Percentiles rank a stretch among this genome's conserved stretches.
These are phyloP conservation scores for Oreochromis tanganicae DNA, from an alignment of 2,113 vertebrate species.

Conservation along the genomic window DNA sequence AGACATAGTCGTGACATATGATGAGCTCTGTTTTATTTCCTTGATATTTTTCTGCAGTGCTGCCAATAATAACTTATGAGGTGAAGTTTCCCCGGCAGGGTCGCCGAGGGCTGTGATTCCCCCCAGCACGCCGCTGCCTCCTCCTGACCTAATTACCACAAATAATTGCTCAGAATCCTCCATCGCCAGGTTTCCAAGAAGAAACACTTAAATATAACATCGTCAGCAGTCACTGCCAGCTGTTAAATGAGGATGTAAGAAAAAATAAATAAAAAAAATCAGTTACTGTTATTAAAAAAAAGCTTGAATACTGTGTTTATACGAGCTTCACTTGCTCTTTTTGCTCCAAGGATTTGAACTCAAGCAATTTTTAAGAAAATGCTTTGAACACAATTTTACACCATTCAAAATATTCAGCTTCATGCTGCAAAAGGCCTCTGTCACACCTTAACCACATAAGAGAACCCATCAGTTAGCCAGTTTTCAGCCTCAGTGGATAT, in stretches of 20 bases:
- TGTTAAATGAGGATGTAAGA: neutral
- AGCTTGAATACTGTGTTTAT: neutral
- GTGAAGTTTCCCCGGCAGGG: constrained; percentile 9
- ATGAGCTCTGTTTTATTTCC: neutral
- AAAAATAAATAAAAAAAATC: neutral
- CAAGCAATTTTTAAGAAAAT: neutral
- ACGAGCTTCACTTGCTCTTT: neutral
- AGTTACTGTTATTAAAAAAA: neutral
- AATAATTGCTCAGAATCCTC: constrained; percentile 40
- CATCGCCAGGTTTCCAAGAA: neutral
- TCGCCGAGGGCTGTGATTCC: constrained; percentile 7
- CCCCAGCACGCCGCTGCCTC: constrained; percentile 13
- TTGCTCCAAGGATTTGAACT: neutral
- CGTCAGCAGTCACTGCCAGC: constrained; percentile 22
- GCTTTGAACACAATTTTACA: neutral
- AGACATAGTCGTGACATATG: neutral
- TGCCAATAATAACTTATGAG: constrained; percentile 2
- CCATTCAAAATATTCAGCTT: neutral
- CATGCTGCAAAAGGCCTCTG: neutral
- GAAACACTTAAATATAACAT: neutral
- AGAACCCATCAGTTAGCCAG: neutral
- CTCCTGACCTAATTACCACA: constrained; percentile 47
- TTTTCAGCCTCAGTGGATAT: neutral
- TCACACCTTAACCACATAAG: neutral
- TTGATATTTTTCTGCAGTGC: neutral